Base-by-base conservation (phyloP, 1,140 invertebrate species). In the Anastatus disparis region DNA sequence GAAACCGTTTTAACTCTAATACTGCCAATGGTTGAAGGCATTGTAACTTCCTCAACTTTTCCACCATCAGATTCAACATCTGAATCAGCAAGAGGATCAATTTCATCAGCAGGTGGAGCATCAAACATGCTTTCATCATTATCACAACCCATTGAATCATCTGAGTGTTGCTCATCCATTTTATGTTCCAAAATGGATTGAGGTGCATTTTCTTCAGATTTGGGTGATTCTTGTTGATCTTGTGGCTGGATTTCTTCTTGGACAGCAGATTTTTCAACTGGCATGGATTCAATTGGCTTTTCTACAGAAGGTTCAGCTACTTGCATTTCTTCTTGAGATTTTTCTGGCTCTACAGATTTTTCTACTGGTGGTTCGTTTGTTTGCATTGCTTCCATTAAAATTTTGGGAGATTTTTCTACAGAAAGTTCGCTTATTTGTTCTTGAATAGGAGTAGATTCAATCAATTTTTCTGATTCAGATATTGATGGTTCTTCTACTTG, bases 71-170 rank as follows among this genome's bases (percentile, higher is more conserved):
- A 76, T 1, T 80, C 78, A 0, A 46, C 10, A 31, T 64, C 27
- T 1, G 62, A 42, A 58, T 59, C 27, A 1, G 76, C 80, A 1
- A 84, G 64, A 29, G 84, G 80, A 77, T 85, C 82, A 0, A 59
- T 29, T 1, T 82, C 81, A 15, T 83, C 81, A 8, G 46, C 40
- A 0, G 76, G 48, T 2, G 76, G 53, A 8, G 72, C 61, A 22
- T 76, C 66, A 26, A 84, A 84, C n/a, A 75, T 52, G 29, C 71
- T 75, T 7, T 82, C 82, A 15, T 84, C 81, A 8, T 85, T 74
- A 7, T 66, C 63, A 20, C 73, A 74, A 0, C 75, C 80, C 73
- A 67, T 81, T n/a, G 83, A 85, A 52, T 84, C 79, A 7, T 82
- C 80, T 0, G 82, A 81, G 2, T 67, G 63, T 40, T 67, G 12